Evolutionary conservation across 2,888 invertebrate species (phyloP).

Genomic region (Latrodectus hesperus): DNA sequence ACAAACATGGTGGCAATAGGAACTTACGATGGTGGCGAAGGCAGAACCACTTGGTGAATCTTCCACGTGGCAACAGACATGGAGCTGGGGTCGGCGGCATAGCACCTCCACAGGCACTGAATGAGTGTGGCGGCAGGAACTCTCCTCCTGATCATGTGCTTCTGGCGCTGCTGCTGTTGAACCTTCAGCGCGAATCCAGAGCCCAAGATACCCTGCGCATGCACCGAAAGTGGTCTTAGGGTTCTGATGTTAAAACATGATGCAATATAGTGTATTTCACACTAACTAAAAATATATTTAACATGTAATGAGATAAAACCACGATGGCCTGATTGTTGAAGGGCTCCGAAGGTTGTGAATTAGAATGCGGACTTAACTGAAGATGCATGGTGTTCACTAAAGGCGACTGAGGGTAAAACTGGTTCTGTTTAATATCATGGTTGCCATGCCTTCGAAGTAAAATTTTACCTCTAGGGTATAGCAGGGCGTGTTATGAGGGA

Average conservation of each 20-base stretch:
- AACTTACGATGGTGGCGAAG: slow-evolving; percentile 88
- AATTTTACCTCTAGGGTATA: no score
- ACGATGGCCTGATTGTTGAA: no score
- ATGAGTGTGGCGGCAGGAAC: slow-evolving; percentile 95
- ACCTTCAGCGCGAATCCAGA: slow-evolving; percentile 96
- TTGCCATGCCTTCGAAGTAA: no score
- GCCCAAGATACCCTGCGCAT: slow-evolving; percentile 79
- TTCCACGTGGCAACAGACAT: slow-evolving; percentile 95
- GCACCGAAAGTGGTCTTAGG: not conserved
- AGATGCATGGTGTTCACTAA: not conserved
- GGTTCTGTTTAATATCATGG: no score
- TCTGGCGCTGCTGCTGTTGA: slow-evolving; percentile 94
- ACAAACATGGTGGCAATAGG: no score
- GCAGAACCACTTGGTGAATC: slow-evolving; percentile 89
- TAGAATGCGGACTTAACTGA: not conserved
- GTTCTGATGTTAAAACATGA: not conserved
- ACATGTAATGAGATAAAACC: no score
- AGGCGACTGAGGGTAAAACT: no score
- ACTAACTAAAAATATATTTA: no score
- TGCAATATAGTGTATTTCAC: no score
- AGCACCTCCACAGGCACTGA: slow-evolving; percentile 95
- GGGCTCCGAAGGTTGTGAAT: not conserved
- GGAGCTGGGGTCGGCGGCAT: slow-evolving; percentile 97
- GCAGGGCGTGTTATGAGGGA: no score
- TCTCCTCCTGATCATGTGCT: slow-evolving; percentile 92